Evolutionary conservation across 2,888 invertebrate genomes (phyloP), one percentile per base, ranked within the genome.

Genomic region (Lithophane ornitopus): DNA sequence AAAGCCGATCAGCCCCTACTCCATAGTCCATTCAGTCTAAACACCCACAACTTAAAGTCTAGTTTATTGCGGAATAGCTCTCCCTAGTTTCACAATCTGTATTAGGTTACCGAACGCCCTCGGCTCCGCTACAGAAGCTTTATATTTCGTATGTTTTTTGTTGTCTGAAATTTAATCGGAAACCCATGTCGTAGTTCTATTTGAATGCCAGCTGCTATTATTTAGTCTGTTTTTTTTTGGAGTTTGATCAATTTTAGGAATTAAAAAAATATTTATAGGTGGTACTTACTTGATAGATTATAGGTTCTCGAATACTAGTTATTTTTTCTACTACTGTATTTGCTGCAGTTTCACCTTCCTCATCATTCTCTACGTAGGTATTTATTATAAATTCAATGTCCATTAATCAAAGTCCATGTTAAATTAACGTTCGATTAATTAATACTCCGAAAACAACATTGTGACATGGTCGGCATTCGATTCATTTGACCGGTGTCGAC

Each of bases 71-170:
- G 82, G 85, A 89, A 90, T 80, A 86, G 75, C 80, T 79, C 80
- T 81, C 77, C 83, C 85, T 83, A 84, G 81, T 86, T 88, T 82
- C 72, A 83, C 90, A 88, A 90, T 87, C 85, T 85, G 91, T 92
- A 91, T 94, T 92, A 90, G 89, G 91, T 92, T 93, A 92, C 91
- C 85, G 87, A 89, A 84, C 82, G 90, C 91, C 88, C 80, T 76
- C 78, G 90, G 94, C 90, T 85, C 84, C 86, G 91, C 91, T 90
- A 89, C 90, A 90, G 89, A 79, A 88, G 84, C 90, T 81, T 84
- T 81, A 76, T 90, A 87, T 89, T 90, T 90, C 85, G 81, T 88
- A 85, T 91, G 88, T 91, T 92, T 91, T 91, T 88, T 89, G 86
- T 72, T 76, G 89, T 87, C 89, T 91, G 88, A 87, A 87, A 89